These are phyloP conservation scores for Biston betularia DNA, from an alignment of 2,888 invertebrate genomes.

Conservation along the genomic window DNA sequence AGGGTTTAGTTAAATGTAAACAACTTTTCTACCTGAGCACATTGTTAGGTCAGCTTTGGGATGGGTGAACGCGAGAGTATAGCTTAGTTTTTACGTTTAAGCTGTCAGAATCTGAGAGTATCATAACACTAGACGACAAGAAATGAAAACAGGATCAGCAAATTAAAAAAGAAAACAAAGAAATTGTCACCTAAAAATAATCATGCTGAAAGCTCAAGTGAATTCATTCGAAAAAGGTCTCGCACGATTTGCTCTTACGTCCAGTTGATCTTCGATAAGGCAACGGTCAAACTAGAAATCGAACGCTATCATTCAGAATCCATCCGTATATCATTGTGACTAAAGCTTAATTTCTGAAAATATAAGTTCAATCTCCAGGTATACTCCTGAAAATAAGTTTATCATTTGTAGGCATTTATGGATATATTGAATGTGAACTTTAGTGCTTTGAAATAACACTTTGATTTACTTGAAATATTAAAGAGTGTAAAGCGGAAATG, in stretches of 20 bases:
- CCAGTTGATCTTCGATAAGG: constrained; percentile 36
- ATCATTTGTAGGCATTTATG: constrained; percentile 6
- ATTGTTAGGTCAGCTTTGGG: no score
- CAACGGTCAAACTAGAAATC: constrained; percentile 6
- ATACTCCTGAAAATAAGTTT: constrained; percentile 17
- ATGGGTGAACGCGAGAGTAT: no score
- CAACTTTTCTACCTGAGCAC: background rate
- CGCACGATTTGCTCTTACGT: constrained; percentile 32
- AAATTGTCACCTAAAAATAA: constrained; percentile 14
- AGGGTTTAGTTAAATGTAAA: background rate
- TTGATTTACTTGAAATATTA: background rate
- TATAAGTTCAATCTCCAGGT: background rate
- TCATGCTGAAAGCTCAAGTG: constrained; percentile 30
- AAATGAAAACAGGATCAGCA: background rate
- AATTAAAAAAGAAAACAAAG: constrained; percentile 14
- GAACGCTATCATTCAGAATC: background rate
- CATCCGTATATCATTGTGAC: background rate
- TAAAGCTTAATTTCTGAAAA: constrained; percentile 5
- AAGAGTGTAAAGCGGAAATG: constrained; percentile 15
- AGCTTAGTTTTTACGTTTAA: no score
- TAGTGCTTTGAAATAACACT: background rate
- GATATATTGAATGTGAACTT: constrained; percentile 7
- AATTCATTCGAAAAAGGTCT: constrained; percentile 32
- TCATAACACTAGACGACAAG: no score
- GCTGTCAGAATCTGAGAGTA: no score